These are phyloP conservation scores for Vespertilio murinus DNA, from an alignment of 2,797 vertebrate species.

Conservation along the genomic window DNA sequence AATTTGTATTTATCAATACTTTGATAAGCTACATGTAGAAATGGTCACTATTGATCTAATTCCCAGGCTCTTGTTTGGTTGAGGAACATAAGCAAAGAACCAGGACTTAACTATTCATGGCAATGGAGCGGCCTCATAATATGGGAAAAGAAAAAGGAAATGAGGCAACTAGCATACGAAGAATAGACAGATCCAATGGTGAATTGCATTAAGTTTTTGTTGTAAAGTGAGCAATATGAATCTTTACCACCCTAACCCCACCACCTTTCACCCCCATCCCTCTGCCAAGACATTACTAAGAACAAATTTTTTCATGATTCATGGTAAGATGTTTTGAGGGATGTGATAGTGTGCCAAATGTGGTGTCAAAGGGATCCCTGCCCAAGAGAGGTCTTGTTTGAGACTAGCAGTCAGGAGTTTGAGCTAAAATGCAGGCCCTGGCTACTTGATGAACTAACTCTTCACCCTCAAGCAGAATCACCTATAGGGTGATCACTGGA, in stretches of 20 bases:
- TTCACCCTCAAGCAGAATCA: neutral
- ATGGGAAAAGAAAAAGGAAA: constrained; percentile 6
- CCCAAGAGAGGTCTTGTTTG: constrained; percentile 29
- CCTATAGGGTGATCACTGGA: neutral
- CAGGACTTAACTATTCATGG: constrained; percentile 17
- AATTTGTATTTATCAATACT: neutral
- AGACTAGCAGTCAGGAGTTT: neutral
- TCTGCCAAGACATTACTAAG: neutral
- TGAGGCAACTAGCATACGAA: neutral
- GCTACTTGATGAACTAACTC: neutral
- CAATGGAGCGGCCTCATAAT: neutral
- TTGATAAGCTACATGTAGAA: neutral
- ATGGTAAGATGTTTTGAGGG: neutral
- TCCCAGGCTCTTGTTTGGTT: neutral
- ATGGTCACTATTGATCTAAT: neutral
- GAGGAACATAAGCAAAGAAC: constrained; percentile 7
- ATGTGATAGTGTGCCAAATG: neutral
- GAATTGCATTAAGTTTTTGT: neutral
- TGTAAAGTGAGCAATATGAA: neutral
- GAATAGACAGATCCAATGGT: neutral
- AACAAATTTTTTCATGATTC: neutral
- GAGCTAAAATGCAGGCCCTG: constrained; percentile 9
- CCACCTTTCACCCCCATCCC: neutral
- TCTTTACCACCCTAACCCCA: neutral
- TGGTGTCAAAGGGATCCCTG: neutral